Base-by-base conservation (phyloP, 2,797 vertebrate species). In the Phalanger gymnotis region DNA sequence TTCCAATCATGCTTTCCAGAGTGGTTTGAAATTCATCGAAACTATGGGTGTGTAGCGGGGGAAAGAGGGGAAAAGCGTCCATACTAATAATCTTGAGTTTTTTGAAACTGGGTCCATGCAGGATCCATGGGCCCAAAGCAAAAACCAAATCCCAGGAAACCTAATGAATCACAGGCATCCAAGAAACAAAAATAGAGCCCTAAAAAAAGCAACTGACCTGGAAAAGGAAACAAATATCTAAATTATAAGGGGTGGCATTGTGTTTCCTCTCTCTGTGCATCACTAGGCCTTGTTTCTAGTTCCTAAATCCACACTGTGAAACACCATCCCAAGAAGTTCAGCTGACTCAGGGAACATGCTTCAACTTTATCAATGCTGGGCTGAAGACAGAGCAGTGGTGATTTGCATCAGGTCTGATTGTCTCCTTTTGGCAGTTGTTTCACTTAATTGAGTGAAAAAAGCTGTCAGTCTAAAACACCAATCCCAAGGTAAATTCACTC, bases 391-490 rank as follows among this genome's bases (percentile, higher is more conserved):
- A 0, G 92, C 90, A 47, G 92, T 56, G 93, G 96, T 97, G 98
- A 98, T 98, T 98, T 98, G 98, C 98, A 98, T 98, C 98, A 98
- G 98, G 97, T 97, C 97, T 91, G 97, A 97, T 94, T 97, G 98
- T 98, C 97, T 98, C 98, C 98, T 98, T 98, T 98, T 98, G 98
- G 98, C 98, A 98, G 98, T 98, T 98, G 98, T 97, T 98, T 98
- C 98, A 98, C 98, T 98, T 98, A 98, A 98, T 98, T 98, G 98
- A 98, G 98, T 98, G 98, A 98, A 98, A 99, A 98, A 99, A 98
- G 98, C 98, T 98, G 98, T 98, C 98, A 98, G 98, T 98, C 98
- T 98, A 98, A 98, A 98, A 98, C 98, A 98, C 98, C 97, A 95
- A 97, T 98, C 98, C 98, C 98, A 98, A 98, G 98, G 98, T 98